Conservation (phyloP, 2,888 invertebrate species). For the Mesorhabditis belari region DNA sequence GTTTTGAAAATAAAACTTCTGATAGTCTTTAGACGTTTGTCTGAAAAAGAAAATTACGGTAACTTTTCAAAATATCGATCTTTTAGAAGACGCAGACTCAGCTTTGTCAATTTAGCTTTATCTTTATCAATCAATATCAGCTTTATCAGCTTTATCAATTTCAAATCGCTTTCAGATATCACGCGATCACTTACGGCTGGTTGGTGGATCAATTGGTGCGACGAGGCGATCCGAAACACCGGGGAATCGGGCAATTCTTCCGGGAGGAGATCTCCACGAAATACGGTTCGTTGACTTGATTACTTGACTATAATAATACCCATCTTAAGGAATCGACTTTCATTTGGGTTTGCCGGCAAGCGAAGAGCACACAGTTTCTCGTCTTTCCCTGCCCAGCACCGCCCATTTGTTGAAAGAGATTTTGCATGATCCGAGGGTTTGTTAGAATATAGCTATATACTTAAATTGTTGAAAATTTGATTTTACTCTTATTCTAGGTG, state of each 20-base stretch:
- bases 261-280: slow-evolving; percentile 47
- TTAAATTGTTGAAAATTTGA: too few species aligned
- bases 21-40: not conserved
- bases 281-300: slow-evolving; percentile 29
- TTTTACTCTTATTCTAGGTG: slow-evolving; percentile 12
- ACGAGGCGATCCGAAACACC: slow-evolving; percentile 52
- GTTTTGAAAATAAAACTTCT: too few species aligned
- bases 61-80: not conserved
- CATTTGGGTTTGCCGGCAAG: slow-evolving; percentile 49
- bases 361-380: slow-evolving; percentile 48
- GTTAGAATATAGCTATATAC: too few species aligned
- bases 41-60: slow-evolving; percentile 3
- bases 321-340: slow-evolving; percentile 50
- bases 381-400: slow-evolving; percentile 40
- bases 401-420: slow-evolving; percentile 44
- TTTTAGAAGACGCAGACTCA: not conserved
- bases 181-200: slow-evolving; percentile 55
- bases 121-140: not conserved
- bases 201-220: slow-evolving; percentile 55
- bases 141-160: not conserved
- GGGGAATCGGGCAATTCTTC: slow-evolving; percentile 53
- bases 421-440: slow-evolving; percentile 40
- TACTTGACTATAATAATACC: not conserved
- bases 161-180: slow-evolving; percentile 52
- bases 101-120: not conserved